Evolutionary conservation across 2,888 invertebrate genomes (phyloP).

Genomic region (Onchidella celtica): DNA sequence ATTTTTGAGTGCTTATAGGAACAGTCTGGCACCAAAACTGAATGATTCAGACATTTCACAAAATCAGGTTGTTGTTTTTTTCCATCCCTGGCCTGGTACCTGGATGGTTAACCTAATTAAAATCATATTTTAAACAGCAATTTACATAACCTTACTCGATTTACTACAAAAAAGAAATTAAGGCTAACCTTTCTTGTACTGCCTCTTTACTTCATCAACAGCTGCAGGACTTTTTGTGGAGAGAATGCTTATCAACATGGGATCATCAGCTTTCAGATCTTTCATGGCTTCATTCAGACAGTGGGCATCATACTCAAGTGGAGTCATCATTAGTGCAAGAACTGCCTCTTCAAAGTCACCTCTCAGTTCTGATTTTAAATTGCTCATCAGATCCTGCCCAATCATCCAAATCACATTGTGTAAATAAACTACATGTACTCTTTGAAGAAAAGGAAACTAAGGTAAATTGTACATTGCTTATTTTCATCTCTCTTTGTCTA

Average conservation of each 20-base stretch:
- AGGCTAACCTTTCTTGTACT: slow-evolving; percentile 30
- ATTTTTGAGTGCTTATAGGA: no score
- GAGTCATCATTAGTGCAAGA: slow-evolving; percentile 70
- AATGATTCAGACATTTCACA: no score
- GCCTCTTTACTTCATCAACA: slow-evolving; percentile 20
- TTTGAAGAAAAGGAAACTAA: no score
- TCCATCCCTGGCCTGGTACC: no score
- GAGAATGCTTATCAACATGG: slow-evolving; percentile 61
- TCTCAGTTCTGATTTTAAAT: slow-evolving; percentile 68
- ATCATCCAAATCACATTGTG: neutral
- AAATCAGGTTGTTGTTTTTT: no score
- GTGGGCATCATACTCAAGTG: slow-evolving; percentile 70
- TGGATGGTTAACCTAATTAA: no score
- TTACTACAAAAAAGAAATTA: no score
- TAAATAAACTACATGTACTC: neutral
- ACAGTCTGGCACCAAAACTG: no score
- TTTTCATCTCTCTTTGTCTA: no score
- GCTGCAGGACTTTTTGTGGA: slow-evolving; percentile 29
- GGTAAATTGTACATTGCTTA: no score
- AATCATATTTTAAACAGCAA: no score
- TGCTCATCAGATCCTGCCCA: slow-evolving; percentile 66
- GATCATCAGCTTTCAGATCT: slow-evolving; percentile 69
- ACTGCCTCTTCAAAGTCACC: slow-evolving; percentile 75
- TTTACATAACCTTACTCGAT: no score
- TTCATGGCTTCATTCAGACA: slow-evolving; percentile 70